A percentile compares a stretch with the other conserved stretches of the same genome.
phyloP scores from a whole-genome alignment of 2,888 invertebrate genomes.

The Melanargia galathea region DNA sequence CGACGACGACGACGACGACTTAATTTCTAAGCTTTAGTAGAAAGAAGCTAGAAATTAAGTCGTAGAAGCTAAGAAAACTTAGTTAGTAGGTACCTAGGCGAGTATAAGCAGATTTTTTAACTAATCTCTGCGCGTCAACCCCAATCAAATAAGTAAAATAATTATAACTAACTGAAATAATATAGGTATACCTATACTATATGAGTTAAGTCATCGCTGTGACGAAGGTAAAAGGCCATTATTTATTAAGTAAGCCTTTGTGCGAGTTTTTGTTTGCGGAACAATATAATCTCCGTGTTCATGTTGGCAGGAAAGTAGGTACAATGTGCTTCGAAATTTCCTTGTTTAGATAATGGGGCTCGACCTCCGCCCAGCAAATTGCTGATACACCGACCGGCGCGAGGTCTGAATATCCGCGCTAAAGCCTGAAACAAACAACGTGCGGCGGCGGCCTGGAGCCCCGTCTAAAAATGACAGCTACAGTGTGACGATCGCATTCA shows the following conservation, averaged over 20 bases:
- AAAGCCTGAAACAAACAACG: background rate
- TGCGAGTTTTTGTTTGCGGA: constrained; percentile 24
- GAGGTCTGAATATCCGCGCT: background rate
- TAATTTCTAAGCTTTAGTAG: too few relatives aligned
- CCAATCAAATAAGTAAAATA: constrained; percentile 3
- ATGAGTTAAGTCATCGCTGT: constrained; percentile 13
- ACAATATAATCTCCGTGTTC: constrained; percentile 22
- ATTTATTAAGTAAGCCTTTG: constrained; percentile 30
- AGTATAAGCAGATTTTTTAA: background rate
- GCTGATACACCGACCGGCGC: constrained; percentile 4
- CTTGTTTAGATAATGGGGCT: constrained; percentile 30
- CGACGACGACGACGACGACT: too few relatives aligned
- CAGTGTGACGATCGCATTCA: too few relatives aligned
- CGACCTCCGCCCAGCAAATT: constrained; percentile 23
- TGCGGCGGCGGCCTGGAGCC: too few relatives aligned
- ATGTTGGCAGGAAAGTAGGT: background rate
- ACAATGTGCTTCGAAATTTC: constrained; percentile 12
- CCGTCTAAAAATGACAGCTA: too few relatives aligned
- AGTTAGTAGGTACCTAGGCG: background rate
- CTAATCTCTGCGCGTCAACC: background rate
- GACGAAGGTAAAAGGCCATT: constrained; percentile 30
- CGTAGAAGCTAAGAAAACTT: too few relatives aligned
- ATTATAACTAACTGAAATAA: constrained; percentile 9
- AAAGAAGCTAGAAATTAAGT: too few relatives aligned
- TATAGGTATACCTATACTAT: too few relatives aligned